Evolutionary conservation across 2,888 invertebrate genomes (phyloP), one percentile per base, ranked within the genome.

Genomic region (Craniophora ligustri): DNA sequence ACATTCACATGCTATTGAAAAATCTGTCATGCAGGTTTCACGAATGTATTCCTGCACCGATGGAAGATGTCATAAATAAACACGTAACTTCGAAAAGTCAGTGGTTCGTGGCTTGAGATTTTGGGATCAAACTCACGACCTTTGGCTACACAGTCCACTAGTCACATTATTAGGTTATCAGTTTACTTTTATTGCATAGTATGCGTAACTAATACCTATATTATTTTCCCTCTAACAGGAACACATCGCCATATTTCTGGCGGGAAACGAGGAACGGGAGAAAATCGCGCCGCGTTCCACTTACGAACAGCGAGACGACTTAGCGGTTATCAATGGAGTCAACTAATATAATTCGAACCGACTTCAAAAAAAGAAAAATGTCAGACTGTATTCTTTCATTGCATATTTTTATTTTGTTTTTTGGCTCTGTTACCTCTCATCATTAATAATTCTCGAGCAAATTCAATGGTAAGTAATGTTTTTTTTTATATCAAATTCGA

Each of bases 221-320:
- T 14, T 3, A 11, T 47, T 34, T 10, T 55, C 31, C 45, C 21
- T 10, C n/a, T 44, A 21, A 45, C 71, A 96, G 96, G 96, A 95
- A 79, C 94, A 95, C 50, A 79, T 96, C 39, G 96, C 96, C 0
- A 89, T 94, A 51, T 95, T 95, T 72, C 80, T 96, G 42, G 96
- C 96, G 8, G 96, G 96, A 38, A 95, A 95, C 61, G 95, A 95
- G 45, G 94, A 95, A 74, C 91, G 94, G 0, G 94, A 94, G 72
- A 95, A 95, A 79, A 94, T 94, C 2, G 78, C 92, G 4, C 92
- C 92, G 14, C 85, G 88, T 15, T 86, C 90, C 2, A 65, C 90
- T 63, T 75, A 87, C 86, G 83, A 90, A 77, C 83, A 90, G 78
- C 75, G 90, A 75, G 86, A 94, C 40, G 89, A 91, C 47, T 66